Evolutionary conservation across 35 echinoderm and acorn worm genomes (phyloP).

Genomic region (Strongylocentrotus purpuratus): DNA sequence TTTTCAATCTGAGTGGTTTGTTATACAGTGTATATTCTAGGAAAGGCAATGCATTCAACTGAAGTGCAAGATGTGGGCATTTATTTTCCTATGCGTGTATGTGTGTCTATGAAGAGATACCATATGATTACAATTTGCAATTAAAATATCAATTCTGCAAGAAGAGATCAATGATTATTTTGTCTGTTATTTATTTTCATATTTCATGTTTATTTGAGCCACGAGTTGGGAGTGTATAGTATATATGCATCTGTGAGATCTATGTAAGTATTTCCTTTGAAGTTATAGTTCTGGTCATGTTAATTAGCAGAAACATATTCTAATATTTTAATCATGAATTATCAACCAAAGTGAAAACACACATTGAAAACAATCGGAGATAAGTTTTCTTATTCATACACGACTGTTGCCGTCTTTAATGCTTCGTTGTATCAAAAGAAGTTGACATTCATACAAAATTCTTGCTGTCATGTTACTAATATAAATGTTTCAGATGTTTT

Average conservation of each 20-base stretch:
- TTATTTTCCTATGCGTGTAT: neutral
- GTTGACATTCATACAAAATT: neutral
- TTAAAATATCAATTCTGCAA: neutral
- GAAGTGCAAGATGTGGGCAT: neutral
- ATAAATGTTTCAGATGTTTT: no score
- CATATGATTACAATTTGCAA: neutral
- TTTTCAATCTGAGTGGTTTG: no score
- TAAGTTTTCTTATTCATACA: neutral
- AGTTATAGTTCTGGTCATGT: no score
- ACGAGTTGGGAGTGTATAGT: neutral
- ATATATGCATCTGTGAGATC: neutral
- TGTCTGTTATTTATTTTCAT: neutral
- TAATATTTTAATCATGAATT: neutral
- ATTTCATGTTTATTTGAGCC: no score
- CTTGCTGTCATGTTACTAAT: no score
- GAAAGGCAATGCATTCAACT: no score
- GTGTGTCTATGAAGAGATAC: neutral
- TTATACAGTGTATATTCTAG: no score
- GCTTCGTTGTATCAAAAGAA: neutral
- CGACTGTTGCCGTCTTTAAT: neutral
- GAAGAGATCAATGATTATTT: neutral
- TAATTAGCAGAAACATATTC: neutral
- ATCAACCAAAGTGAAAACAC: neutral
- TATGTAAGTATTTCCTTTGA: no score
- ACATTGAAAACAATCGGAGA: neutral